Evolutionary conservation across 2,888 invertebrate genomes (phyloP), one percentile per base, ranked within the genome.

Genomic region (Drosophila pseudotakahashii): DNA sequence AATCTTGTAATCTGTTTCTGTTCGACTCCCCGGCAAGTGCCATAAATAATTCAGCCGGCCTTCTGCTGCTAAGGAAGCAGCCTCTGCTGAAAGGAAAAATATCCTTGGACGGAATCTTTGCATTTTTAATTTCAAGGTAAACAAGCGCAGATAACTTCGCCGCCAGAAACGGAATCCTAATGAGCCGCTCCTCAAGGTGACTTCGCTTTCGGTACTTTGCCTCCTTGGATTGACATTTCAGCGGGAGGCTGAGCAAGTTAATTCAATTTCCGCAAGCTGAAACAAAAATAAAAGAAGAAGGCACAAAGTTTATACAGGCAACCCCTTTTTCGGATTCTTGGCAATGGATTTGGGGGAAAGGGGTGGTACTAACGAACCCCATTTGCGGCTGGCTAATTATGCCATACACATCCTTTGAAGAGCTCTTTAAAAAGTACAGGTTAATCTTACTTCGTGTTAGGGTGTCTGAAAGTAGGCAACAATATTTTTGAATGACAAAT

Each of bases 1-100:
- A 89, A 91, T 91, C 90, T 89, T 90, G 90, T 90, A 91, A 90
- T 90, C 90, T 90, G 90, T 90, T 86, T 80, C 82, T 76, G 73
- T 71, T 69, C 69, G 69, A 69, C 57, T 79, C 48, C 77, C n/a
- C 58, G 80, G 88, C 85, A 88, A 87, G 81, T 81, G 84, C 81
- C 83, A 90, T 90, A 90, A 90, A 90, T 90, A 90, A 90, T 91
- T 90, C 89, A 86, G 67, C 73, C 55, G 59, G 59, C 68, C 60
- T n/a, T 50, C 58, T 32, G 54, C 73, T 52, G 58, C 42, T 50
- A 0, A 30, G 30, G 58, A 50, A 34, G 34, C 34, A 10, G 34
- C 11, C 3, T 34, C 30, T 50, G 51, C 51, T 52, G 48, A 6
- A 41, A 36, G 62, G 44, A 52, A 30, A 7, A 45, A 63, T 54